phyloP scores from a whole-genome alignment of 2,888 invertebrate genomes.

The Perithous albicinctus region DNA sequence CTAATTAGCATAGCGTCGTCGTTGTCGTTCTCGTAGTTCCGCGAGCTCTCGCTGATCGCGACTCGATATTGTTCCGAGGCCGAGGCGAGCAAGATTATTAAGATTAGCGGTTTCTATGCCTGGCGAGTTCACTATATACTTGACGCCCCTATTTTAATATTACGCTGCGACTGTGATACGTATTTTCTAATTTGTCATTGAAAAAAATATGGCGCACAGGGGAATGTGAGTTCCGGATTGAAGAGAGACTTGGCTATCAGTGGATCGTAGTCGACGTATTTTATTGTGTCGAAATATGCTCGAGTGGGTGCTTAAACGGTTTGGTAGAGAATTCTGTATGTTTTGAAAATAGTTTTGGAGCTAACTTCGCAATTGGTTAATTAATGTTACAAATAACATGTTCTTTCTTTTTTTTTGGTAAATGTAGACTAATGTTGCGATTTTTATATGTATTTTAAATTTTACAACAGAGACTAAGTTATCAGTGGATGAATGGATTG shows the following conservation, averaged over 20 bases:
- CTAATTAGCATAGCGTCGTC: conserved; percentile 67
- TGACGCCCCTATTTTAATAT: not conserved
- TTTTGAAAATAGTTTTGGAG: not conserved
- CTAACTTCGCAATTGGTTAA: too few relatives aligned
- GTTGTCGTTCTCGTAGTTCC: conserved; percentile 51
- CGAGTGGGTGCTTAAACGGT: not conserved
- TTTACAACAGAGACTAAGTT: too few relatives aligned
- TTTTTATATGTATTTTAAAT: too few relatives aligned
- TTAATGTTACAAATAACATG: too few relatives aligned
- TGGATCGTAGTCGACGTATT: not conserved
- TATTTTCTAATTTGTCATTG: not conserved
- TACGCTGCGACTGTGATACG: not conserved
- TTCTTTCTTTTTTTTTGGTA: too few relatives aligned
- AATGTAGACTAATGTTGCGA: too few relatives aligned
- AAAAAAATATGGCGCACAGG: not conserved
- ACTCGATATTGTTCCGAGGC: conserved; percentile 64
- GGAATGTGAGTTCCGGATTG: not conserved
- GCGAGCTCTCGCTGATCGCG: conserved; percentile 58
- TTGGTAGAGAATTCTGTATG: not conserved
- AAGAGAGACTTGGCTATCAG: not conserved
- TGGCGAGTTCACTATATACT: not conserved
- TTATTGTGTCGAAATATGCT: not conserved
- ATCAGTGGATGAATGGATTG: too few relatives aligned
- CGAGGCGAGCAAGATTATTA: conserved; percentile 56
- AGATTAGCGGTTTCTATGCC: too few relatives aligned